phyloP scores from a whole-genome alignment of 2,113 vertebrate species.

The Eolophus roseicapilla region DNA sequence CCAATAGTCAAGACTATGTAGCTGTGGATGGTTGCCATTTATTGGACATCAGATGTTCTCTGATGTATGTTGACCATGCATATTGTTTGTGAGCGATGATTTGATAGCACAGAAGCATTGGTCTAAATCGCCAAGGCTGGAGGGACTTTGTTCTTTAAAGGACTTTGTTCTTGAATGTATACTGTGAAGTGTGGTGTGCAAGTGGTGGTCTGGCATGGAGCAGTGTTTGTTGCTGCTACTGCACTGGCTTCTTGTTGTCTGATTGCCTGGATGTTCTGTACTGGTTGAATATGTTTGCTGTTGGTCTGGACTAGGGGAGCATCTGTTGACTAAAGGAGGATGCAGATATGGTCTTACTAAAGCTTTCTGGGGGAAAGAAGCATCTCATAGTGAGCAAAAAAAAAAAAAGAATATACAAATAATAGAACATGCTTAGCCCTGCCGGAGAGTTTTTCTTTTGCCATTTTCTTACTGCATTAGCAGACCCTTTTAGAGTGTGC shows the following conservation, averaged over 20 bases:
- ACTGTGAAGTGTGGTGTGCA: neutral
- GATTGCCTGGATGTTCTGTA: accelerated
- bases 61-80: neutral
- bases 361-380: neutral
- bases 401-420: neutral
- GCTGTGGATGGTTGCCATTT: neutral
- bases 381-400: neutral
- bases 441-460: neutral
- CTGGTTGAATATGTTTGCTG: neutral
- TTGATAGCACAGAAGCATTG: neutral
- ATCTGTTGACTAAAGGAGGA: neutral
- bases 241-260: neutral
- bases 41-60: neutral
- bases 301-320: neutral
- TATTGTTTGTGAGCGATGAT: neutral
- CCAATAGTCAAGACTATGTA: accelerated
- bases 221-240: neutral
- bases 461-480: neutral
- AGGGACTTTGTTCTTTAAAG: neutral
- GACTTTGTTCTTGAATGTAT: neutral
- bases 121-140: neutral
- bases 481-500: neutral
- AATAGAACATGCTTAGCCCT: neutral
- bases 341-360: neutral
- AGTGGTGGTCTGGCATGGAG: too few relatives aligned